Conservation (phyloP, 2,113 vertebrate species). For the Nycticebus coucang region DNA sequence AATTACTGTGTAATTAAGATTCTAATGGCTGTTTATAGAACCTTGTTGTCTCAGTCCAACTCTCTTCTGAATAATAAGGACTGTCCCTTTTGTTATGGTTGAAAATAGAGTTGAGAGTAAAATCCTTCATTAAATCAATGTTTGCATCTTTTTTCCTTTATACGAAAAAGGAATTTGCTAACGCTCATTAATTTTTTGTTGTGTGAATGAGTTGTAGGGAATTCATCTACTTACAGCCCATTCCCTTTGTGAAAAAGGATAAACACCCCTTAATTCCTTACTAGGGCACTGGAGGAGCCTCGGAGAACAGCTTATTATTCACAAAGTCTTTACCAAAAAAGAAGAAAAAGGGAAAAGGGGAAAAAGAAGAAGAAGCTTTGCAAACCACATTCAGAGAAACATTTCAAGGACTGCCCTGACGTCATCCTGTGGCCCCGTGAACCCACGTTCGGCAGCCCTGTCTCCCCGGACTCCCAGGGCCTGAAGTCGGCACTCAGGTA, state of each 20-base stretch:
- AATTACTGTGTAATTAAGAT: slow-evolving; percentile 67
- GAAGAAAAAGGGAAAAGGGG: no score
- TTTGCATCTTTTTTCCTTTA: not conserved
- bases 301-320: not conserved
- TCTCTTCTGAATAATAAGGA: slow-evolving; percentile 29
- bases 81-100: not conserved
- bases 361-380: not conserved
- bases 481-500: accelerated
- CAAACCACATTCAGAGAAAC: accelerated
- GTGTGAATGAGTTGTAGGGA: not conserved
- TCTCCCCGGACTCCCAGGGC: accelerated
- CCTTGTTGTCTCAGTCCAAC: not conserved
- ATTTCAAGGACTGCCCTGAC: accelerated
- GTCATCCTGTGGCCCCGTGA: accelerated
- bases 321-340: not conserved
- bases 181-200: slow-evolving; percentile 34
- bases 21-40: slow-evolving; percentile 55
- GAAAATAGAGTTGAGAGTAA: not conserved
- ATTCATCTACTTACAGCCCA: not conserved
- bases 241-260: slow-evolving; percentile 43
- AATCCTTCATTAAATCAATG: not conserved
- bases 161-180: not conserved
- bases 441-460: accelerated
- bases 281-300: accelerated
- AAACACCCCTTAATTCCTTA: not conserved